Evolutionary conservation across 2,888 invertebrate species (phyloP).

Genomic region (Acleris sparsana): DNA sequence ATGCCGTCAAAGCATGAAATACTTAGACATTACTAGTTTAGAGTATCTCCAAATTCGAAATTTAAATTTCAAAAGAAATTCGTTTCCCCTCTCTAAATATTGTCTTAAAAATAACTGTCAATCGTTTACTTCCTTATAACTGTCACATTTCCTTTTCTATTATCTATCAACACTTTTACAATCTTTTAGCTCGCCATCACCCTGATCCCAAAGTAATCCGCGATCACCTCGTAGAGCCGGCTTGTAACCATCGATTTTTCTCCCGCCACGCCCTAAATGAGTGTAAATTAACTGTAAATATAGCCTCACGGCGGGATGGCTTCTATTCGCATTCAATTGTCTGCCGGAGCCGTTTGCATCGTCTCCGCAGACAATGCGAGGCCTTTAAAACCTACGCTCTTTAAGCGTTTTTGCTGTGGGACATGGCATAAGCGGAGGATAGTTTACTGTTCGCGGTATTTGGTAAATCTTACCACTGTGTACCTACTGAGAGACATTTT

Average conservation of each 20-base stretch:
- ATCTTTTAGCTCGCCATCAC: background rate
- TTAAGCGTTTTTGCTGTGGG: constrained; percentile 18
- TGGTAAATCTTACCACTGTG: no score
- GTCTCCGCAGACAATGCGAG: constrained; percentile 28
- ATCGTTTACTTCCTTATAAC: no score
- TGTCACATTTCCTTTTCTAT: no score
- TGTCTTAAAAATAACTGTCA: no score
- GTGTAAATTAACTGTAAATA: constrained; percentile 32
- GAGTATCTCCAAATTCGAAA: no score
- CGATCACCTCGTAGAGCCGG: no score
- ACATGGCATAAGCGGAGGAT: background rate
- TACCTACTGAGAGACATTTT: no score
- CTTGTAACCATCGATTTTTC: constrained; percentile 3
- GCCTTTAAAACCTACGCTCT: constrained; percentile 28
- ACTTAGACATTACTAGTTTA: no score
- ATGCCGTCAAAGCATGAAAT: no score
- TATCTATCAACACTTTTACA: background rate
- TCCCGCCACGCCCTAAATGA: constrained; percentile 9
- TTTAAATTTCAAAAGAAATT: no score
- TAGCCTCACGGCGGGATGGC: constrained; percentile 1
- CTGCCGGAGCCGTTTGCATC: constrained; percentile 28
- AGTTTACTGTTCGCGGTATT: background rate
- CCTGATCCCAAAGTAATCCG: no score
- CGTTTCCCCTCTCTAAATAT: no score
- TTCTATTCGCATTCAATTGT: constrained; percentile 20